Evolutionary conservation across 2,113 vertebrate genomes (phyloP), one percentile per base, ranked within the genome.

Genomic region (Amia ocellicauda): DNA sequence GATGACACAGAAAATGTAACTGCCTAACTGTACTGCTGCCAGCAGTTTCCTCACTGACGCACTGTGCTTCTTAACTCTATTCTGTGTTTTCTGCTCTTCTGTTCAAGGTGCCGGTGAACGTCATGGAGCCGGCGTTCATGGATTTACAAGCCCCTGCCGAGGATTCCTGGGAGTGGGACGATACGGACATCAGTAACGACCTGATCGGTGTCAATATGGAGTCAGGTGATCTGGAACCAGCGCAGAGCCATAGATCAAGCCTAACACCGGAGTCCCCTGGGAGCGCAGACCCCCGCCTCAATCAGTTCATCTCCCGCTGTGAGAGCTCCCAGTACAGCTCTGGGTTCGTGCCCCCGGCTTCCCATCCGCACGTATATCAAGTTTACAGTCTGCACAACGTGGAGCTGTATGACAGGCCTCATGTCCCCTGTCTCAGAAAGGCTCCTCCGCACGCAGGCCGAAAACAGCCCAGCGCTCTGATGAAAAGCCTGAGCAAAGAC

Each of bases 131-230:
- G 2, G 87, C 89, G 36, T 82, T 95, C 42, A 91, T 93, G 73
- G 92, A 97, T 71, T 86, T 98, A 62, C 92, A 86, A 69, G 86
- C 83, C 54, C 69, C 83, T 19, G 80, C 56, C 20, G 94, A 96
- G 57, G 97, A 98, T 75, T 95, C 91, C 29, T 87, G 96, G 74
- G 97, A 99, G 76, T 99, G 97, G 97, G 97, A 99, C 69, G 97
- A 99, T 74, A 99, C 88, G 1, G 97, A 99, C 60, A 96, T 99
- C 79, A 88, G 85, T 76, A 88, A 89, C 67, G 89, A 90, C 40
- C 63, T 91, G 77, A 90, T 94, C 65, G 91, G 94, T 81, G 76
- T 90, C 43, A 84, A 90, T 27, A 71, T 88, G 64, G 91, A 93
- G 19, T 69, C 77, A 28, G 84, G 54, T 70, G 85, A 90, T 45